phyloP scores from a whole-genome alignment of 2,797 vertebrate genomes.

The Dromococcyx pavoninus region DNA sequence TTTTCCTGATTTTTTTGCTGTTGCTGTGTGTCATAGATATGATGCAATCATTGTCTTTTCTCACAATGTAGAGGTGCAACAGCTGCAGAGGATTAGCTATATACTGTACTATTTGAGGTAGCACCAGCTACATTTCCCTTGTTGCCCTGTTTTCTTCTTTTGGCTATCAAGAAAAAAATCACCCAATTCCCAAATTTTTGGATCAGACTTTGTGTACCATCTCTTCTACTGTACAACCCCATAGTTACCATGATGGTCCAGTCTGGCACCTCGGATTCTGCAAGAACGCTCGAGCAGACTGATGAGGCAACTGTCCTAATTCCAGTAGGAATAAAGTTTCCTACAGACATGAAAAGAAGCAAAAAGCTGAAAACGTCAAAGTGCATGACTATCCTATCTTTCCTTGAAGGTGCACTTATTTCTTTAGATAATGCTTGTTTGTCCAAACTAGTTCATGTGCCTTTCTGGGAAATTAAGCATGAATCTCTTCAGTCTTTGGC shows the following conservation, averaged over 20 bases:
- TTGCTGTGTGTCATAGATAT: not conserved
- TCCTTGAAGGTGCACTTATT: not conserved
- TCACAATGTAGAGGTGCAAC: not conserved
- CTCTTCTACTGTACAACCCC: not conserved
- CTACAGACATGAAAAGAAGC: not conserved
- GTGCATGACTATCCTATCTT: not conserved
- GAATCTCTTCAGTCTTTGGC: not conserved
- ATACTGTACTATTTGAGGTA: accelerated
- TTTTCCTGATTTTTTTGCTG: not conserved
- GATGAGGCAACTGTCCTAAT: not conserved
- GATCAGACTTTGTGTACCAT: accelerated
- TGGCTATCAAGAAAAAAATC: not conserved
- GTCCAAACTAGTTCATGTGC: not conserved
- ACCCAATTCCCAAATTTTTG: not conserved
- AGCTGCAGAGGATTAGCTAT: not conserved
- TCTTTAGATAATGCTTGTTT: not conserved
- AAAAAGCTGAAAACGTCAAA: not conserved
- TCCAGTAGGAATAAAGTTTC: not conserved
- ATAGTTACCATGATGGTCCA: accelerated
- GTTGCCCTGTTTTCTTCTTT: not conserved
- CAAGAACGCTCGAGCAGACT: not conserved
- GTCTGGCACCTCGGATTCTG: not conserved
- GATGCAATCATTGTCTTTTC: not conserved
- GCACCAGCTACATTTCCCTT: not conserved
- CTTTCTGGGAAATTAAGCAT: not conserved